Evolutionary conservation across 2,888 invertebrate genomes (phyloP).

Genomic region (Scaptodrosophila latifasciaeformis): DNA sequence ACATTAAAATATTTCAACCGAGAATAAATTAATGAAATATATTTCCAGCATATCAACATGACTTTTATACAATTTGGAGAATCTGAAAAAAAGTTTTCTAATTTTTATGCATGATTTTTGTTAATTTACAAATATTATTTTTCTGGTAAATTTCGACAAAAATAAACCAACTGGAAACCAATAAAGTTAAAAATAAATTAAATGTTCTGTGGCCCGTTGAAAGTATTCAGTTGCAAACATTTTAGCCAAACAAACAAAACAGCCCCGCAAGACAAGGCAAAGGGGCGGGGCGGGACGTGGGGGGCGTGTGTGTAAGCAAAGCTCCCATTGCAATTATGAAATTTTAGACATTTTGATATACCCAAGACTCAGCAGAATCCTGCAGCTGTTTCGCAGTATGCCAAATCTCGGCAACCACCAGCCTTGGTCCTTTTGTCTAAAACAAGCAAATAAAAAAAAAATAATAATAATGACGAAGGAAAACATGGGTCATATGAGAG

Average conservation of each 20-base stretch:
- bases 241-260: slow-evolving; percentile 1
- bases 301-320: slow-evolving; percentile 7
- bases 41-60: slow-evolving; percentile 11
- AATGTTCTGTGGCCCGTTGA: slow-evolving; percentile 40
- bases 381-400: slow-evolving; percentile 27
- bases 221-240: slow-evolving; percentile 36
- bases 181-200: slow-evolving; percentile 29
- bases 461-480: slow-evolving; percentile 5
- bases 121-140: no score
- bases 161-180: slow-evolving; percentile 8
- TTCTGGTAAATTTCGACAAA: no score
- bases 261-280: slow-evolving; percentile 15
- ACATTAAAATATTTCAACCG: no score
- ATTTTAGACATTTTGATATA: slow-evolving; percentile 63
- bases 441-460: slow-evolving; percentile 36
- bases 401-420: neutral
- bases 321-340: slow-evolving; percentile 62
- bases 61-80: neutral
- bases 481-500: neutral
- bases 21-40: no score
- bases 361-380: slow-evolving; percentile 36
- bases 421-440: slow-evolving; percentile 2
- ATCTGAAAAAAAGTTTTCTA: neutral
- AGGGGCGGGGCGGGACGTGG: slow-evolving; percentile 10
- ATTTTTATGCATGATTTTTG: no score